Percentiles rank a stretch among this genome's conserved stretches.
Conservation (phyloP, 2,888 invertebrate species). For the Ferdinandea cuprea region DNA sequence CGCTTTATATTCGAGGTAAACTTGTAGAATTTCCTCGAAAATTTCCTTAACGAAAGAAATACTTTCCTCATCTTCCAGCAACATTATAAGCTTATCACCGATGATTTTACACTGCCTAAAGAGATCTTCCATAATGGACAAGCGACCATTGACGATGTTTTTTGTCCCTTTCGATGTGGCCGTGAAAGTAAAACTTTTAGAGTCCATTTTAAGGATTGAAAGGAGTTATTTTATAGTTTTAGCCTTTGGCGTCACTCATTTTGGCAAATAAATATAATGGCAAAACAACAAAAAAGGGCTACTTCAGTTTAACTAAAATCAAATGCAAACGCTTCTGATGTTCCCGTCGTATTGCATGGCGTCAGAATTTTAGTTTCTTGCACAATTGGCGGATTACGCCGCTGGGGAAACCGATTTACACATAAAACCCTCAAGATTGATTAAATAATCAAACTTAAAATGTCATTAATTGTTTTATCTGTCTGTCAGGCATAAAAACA, state of each 20-base stretch:
- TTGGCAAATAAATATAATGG: not conserved
- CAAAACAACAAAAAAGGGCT: not conserved
- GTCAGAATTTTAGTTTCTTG: not conserved
- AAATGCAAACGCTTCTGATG: not conserved
- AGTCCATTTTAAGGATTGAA: not conserved
- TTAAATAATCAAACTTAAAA: too few relatives aligned
- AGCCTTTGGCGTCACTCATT: conserved; percentile 5
- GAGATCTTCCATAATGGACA: too few relatives aligned
- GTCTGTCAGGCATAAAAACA: too few relatives aligned
- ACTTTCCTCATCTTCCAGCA: not conserved
- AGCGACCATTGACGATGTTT: not conserved
- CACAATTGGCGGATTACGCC: not conserved
- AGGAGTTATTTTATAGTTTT: too few relatives aligned
- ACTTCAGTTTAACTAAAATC: not conserved
- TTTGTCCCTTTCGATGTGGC: not conserved
- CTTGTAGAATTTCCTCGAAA: too few relatives aligned
- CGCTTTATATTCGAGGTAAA: too few relatives aligned
- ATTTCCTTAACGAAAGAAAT: too few relatives aligned
- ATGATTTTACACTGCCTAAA: too few relatives aligned
- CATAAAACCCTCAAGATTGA: not conserved
- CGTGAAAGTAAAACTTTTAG: not conserved
- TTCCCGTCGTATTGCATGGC: not conserved
- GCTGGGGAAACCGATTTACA: not conserved
- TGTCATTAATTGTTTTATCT: too few relatives aligned
- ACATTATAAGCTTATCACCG: not conserved